Conservation (phyloP, 2,888 invertebrate genomes). For the Lasioglossum vierecki region DNA sequence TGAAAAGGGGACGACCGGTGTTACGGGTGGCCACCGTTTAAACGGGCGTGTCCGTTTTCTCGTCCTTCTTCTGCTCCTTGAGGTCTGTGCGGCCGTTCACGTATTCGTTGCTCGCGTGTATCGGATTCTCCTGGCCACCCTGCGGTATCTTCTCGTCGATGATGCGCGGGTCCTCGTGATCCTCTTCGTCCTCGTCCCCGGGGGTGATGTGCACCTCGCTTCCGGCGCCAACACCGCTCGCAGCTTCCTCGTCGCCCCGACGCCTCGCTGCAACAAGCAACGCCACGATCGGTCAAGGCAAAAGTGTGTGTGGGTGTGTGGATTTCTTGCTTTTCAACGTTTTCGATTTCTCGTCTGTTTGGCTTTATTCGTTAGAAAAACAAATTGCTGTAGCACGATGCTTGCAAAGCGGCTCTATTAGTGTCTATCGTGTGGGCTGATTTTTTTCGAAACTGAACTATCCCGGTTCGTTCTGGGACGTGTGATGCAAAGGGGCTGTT, state of each 20-base stretch:
- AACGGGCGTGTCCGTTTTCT: slow-evolving; percentile 86
- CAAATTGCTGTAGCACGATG: not conserved
- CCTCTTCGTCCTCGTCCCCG: slow-evolving; percentile 83
- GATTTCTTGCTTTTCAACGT: slow-evolving; percentile 24
- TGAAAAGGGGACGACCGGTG: slow-evolving; percentile 38
- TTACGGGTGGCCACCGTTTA: slow-evolving; percentile 78
- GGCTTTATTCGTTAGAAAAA: not conserved
- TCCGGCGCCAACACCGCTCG: slow-evolving; percentile 86
- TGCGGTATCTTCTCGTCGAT: slow-evolving; percentile 82
- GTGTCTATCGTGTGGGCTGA: slow-evolving; percentile 12
- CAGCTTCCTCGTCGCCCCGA: slow-evolving; percentile 85
- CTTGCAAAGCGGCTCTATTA: slow-evolving; percentile 21
- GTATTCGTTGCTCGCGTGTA: slow-evolving; percentile 86
- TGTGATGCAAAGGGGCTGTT: not conserved
- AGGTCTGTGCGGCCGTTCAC: slow-evolving; percentile 86
- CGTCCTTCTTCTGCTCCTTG: slow-evolving; percentile 86
- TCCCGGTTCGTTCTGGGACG: not conserved
- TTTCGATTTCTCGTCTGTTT: not conserved
- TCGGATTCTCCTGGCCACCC: slow-evolving; percentile 83
- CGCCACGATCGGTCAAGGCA: slow-evolving; percentile 84
- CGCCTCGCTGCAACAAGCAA: slow-evolving; percentile 84
- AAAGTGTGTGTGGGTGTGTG: slow-evolving; percentile 64
- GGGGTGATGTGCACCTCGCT: slow-evolving; percentile 87
- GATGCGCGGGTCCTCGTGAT: slow-evolving; percentile 81
- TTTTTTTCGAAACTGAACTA: not conserved